phyloP scores from a whole-genome alignment of 1,140 invertebrate genomes.

The Parapsyche elsis region DNA sequence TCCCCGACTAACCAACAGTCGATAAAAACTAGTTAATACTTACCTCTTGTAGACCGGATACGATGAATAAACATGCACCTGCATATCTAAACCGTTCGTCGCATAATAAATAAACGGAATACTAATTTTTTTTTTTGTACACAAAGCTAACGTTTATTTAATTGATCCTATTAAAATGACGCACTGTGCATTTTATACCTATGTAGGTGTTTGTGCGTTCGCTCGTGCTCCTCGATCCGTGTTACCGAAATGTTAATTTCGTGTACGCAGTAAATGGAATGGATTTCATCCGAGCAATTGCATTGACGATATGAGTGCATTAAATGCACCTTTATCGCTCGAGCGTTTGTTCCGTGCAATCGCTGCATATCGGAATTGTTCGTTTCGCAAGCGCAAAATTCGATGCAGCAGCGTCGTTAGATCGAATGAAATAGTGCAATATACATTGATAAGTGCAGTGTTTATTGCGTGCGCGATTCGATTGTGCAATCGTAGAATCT shows the following conservation, averaged over 20 bases:
- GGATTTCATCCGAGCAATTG: constrained; percentile 10
- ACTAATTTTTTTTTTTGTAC: not conserved
- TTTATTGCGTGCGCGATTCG: too few relatives aligned
- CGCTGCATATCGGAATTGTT: not conserved
- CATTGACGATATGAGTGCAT: constrained; percentile 1
- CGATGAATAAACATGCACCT: constrained; percentile 29
- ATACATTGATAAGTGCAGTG: too few relatives aligned
- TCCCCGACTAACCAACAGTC: too few relatives aligned
- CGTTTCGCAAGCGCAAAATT: not conserved
- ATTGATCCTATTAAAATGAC: too few relatives aligned
- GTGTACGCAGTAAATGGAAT: constrained; percentile 4
- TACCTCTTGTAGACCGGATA: not conserved
- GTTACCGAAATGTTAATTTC: constrained; percentile 15
- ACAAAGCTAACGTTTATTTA: too few relatives aligned
- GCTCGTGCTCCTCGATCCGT: not conserved
- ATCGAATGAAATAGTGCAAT: not conserved
- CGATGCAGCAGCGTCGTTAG: not conserved
- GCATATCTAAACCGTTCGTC: not conserved
- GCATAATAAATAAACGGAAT: not conserved
- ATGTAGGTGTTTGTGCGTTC: not conserved
- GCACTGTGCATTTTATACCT: too few relatives aligned
- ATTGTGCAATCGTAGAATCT: too few relatives aligned
- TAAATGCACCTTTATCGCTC: not conserved
- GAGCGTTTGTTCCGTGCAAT: not conserved
- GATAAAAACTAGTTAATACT: too few relatives aligned